Conservation (phyloP, 2,888 invertebrate genomes). For the Protonemura montana region DNA sequence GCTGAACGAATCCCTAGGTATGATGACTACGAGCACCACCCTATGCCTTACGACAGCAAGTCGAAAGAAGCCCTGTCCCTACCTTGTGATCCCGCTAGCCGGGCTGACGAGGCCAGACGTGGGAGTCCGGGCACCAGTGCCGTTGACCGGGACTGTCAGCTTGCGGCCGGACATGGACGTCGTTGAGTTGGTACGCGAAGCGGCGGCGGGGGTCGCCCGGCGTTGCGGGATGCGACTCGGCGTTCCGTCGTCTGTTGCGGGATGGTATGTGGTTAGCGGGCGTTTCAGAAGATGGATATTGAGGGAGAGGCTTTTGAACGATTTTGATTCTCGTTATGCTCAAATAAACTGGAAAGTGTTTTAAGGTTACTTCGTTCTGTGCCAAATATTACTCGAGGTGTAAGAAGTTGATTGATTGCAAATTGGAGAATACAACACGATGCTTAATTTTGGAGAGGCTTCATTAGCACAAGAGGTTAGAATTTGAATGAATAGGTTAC, state of each 20-base stretch:
- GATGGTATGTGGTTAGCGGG: background rate
- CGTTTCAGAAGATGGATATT: constrained; percentile 34
- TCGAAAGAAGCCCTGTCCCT: constrained; percentile 54
- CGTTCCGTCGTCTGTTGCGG: constrained; percentile 74
- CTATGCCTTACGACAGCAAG: too few species aligned
- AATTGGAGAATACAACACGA: too few species aligned
- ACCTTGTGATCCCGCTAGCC: constrained; percentile 77
- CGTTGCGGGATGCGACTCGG: constrained; percentile 78
- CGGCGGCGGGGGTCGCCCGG: constrained; percentile 65
- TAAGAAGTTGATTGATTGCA: too few species aligned
- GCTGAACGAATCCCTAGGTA: too few species aligned
- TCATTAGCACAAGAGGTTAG: too few species aligned
- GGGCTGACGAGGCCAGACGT: constrained; percentile 77
- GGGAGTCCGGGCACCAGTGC: constrained; percentile 73
- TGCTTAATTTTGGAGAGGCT: too few species aligned
- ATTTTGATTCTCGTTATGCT: too few species aligned
- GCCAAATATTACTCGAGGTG: too few species aligned
- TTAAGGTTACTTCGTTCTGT: too few species aligned
- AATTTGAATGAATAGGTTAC: too few species aligned
- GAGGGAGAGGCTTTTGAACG: background rate
- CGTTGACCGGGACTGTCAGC: constrained; percentile 53
- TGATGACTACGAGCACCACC: too few species aligned
- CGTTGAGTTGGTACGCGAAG: constrained; percentile 54
- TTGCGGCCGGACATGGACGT: constrained; percentile 50
- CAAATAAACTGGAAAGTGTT: too few species aligned